Percentiles rank a stretch among this genome's conserved stretches.
Evolutionary conservation across 1,140 invertebrate species (phyloP).

Genomic region (Drosophila guanche): DNA sequence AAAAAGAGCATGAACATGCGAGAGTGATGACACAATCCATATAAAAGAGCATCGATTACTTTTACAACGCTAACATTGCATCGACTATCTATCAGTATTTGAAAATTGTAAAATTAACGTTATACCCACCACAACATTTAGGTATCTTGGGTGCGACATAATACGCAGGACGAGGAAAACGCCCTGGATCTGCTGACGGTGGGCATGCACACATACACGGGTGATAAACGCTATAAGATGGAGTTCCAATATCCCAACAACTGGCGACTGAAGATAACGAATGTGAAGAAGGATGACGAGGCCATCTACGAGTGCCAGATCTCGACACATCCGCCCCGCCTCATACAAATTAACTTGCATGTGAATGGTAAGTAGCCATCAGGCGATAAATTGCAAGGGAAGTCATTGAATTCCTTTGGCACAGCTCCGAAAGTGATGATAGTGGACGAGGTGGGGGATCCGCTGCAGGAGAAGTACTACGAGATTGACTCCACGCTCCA

Average conservation of each 20-base stretch:
- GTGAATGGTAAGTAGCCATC: slow-evolving; percentile 86
- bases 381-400: too few species aligned
- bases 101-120: too few species aligned
- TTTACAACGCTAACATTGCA: too few species aligned
- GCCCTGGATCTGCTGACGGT: slow-evolving; percentile 88
- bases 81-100: too few species aligned
- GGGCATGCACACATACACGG: slow-evolving; percentile 88
- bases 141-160: slow-evolving; percentile 89
- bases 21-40: too few species aligned
- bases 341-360: slow-evolving; percentile 88
- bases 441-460: slow-evolving; percentile 88
- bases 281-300: slow-evolving; percentile 88
- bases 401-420: background rate
- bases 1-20: too few species aligned
- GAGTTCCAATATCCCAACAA: slow-evolving; percentile 91
- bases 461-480: slow-evolving; percentile 89
- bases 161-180: slow-evolving; percentile 86
- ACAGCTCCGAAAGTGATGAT: slow-evolving; percentile 90
- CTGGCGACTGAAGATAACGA: slow-evolving; percentile 89
- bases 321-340: slow-evolving; percentile 90
- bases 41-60: too few species aligned
- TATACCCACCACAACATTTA: too few species aligned
- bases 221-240: slow-evolving; percentile 89
- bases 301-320: slow-evolving; percentile 91
- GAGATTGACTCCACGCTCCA: slow-evolving; percentile 91